phyloP scores from a whole-genome alignment of 2,888 invertebrate genomes.

The Standfussiana lucernea region DNA sequence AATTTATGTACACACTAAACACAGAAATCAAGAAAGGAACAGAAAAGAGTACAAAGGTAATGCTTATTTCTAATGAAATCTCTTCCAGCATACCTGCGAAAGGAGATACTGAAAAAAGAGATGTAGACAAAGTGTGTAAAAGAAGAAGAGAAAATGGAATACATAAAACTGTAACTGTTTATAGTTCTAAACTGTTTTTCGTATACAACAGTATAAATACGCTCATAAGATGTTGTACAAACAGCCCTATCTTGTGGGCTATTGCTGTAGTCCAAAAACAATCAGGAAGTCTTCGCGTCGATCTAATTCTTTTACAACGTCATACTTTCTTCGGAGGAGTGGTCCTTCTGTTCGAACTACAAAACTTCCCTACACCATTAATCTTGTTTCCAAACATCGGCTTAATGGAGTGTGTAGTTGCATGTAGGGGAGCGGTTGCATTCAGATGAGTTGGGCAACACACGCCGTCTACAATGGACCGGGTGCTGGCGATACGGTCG shows the following conservation, averaged over 20 bases:
- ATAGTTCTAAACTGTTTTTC: neutral
- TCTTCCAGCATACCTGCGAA: too few species aligned
- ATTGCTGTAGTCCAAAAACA: neutral
- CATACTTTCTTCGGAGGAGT: slow-evolving; percentile 44
- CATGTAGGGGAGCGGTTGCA: slow-evolving; percentile 82
- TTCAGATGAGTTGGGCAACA: slow-evolving; percentile 71
- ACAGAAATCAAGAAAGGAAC: too few species aligned
- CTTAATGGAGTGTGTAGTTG: slow-evolving; percentile 82
- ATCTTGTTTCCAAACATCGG: slow-evolving; percentile 83
- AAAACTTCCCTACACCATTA: slow-evolving; percentile 69
- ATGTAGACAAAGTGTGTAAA: too few species aligned
- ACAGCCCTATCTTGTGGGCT: neutral
- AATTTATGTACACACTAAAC: too few species aligned
- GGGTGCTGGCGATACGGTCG: slow-evolving; percentile 60
- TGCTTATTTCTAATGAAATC: too few species aligned
- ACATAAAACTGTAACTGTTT: too few species aligned
- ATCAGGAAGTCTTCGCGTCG: neutral
- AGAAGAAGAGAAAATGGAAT: too few species aligned
- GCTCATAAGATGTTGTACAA: too few species aligned
- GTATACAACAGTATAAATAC: neutral
- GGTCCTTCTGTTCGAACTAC: slow-evolving; percentile 36
- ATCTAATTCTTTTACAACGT: neutral
- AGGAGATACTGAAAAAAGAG: too few species aligned
- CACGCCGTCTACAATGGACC: slow-evolving; percentile 54
- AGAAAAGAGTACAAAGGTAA: too few species aligned